phyloP scores from a whole-genome alignment of 2,797 vertebrate genomes.

The Macrochelys suwanniensis region DNA sequence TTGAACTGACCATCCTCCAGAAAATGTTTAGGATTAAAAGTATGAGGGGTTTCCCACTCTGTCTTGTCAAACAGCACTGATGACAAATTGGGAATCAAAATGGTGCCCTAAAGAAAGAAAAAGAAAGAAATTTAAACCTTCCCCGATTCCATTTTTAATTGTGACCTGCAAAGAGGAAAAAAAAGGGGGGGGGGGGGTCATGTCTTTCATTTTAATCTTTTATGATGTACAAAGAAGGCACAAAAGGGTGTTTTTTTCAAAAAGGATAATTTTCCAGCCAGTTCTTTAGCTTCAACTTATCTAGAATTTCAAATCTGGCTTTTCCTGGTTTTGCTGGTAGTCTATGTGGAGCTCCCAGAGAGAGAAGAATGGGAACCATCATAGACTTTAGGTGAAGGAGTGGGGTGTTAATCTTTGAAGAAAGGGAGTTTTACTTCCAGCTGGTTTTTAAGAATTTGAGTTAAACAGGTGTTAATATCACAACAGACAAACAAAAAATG shows the following conservation, averaged over 20 bases:
- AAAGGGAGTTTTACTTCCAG: neutral
- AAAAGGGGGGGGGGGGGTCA: no score
- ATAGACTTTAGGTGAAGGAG: neutral
- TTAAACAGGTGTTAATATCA: neutral
- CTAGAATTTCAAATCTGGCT: neutral
- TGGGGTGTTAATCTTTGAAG: neutral
- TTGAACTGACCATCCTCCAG: constrained; percentile 87
- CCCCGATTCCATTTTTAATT: neutral
- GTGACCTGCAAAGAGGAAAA: neutral
- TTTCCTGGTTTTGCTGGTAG: neutral
- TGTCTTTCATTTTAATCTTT: neutral
- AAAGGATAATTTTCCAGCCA: neutral
- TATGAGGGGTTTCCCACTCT: constrained; percentile 87
- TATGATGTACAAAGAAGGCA: neutral
- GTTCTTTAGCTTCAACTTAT: neutral
- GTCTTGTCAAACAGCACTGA: constrained; percentile 88
- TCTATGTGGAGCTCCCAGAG: neutral
- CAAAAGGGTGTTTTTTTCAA: neutral
- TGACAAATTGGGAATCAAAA: constrained; percentile 82
- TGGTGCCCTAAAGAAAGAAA: constrained; percentile 80
- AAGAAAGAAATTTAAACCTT: neutral
- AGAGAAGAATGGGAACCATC: neutral
- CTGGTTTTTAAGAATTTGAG: neutral
- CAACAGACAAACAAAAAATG: neutral
- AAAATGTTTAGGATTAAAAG: constrained; percentile 90